Percentiles rank a stretch among this genome's conserved stretches.
Evolutionary conservation across 2,113 vertebrate genomes (phyloP).

Genomic region (Eurypyga helias): DNA sequence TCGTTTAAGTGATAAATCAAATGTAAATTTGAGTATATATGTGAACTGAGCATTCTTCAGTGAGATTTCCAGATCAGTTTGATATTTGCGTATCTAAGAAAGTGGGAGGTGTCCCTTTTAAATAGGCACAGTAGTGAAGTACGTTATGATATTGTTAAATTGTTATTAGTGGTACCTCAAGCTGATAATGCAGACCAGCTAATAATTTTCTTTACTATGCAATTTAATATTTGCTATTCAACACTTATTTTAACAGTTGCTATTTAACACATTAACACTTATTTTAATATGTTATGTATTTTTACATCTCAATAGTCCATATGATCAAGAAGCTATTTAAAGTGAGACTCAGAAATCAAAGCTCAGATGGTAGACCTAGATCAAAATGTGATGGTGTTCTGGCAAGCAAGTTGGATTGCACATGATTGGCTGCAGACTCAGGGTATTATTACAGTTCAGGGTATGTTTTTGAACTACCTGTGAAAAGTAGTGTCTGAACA

Average conservation of each 20-base stretch:
- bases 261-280: background rate
- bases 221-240: background rate
- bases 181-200: background rate
- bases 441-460: background rate
- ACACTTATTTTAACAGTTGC: background rate
- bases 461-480: background rate
- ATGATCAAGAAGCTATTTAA: background rate
- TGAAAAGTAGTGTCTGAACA: background rate
- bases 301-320: background rate
- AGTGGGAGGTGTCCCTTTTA: background rate
- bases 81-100: background rate
- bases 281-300: background rate
- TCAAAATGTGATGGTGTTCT: fast-evolving
- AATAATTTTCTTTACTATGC: background rate
- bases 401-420: background rate
- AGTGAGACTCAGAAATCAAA: background rate
- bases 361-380: fast-evolving
- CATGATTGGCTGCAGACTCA: background rate
- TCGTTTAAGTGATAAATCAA: background rate
- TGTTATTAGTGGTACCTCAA: background rate
- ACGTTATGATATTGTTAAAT: background rate
- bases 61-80: background rate
- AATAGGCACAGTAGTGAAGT: background rate
- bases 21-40: background rate
- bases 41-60: background rate